Evolutionary conservation across 2,113 vertebrate genomes (phyloP), one percentile per base, ranked within the genome.

Genomic region (Salvelinus fontinalis): DNA sequence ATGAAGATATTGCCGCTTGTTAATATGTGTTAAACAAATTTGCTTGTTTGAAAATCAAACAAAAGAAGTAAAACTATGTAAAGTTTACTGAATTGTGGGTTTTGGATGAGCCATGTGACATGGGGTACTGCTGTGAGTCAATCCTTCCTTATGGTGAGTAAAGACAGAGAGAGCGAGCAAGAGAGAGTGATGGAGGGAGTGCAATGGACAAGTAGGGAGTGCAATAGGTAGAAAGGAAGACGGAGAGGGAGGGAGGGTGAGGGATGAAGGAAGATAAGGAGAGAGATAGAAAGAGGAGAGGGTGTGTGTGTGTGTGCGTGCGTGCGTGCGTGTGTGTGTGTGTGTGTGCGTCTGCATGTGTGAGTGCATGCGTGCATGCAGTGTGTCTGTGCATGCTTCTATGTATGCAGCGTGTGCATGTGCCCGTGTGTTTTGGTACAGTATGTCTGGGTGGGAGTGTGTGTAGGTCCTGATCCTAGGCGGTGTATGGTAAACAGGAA

Each of bases 91-190:
- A 67, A 14, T 67, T 67, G 39, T 44, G 39, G 9, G 8, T 44
- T 57, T 57, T 7, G 20, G 54, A 57, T 57, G 20, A 57, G 4
- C 54, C 59, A 9, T 91, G 89, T 90, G 90, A 92, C 84, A 9
- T n/a, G 85, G 88, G 86, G 54, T 88, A 80, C 87, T 74, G 82
- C 87, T 87, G 87, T 93, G 90, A 93, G 78, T 92, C 91, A 93
- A 88, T 90, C 83, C 85, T 93, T 89, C 89, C 91, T 90, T 24
- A 62, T 18, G 51, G 59, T 62, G 18, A 22, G 51, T 18, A 18
- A 54, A 44, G 39, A 44, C 39, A 44, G 8, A 44, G 39, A 44
- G 39, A 11, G 39, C 2, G 54, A 5, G 54, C 13, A 2, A 57
- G 54, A 57, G 16, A 54, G 12, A 54, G 51, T 5, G 12, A 18